A percentile compares a stretch with the other conserved stretches of the same genome.
Conservation (phyloP, 2,888 invertebrate species). For the Agelastica alni region DNA sequence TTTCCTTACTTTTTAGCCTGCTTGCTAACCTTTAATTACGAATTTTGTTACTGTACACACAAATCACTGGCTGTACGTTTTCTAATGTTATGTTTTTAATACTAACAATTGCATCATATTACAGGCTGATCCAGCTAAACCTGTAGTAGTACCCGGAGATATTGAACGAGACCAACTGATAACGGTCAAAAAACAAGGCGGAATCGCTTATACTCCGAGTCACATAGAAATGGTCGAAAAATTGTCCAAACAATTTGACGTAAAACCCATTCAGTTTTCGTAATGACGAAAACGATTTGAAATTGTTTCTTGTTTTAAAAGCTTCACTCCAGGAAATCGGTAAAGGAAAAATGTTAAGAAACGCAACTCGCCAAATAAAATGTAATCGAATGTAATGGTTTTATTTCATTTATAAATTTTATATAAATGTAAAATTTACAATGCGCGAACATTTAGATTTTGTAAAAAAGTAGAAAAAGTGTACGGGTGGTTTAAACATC, state of each 20-base stretch:
- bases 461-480: not conserved
- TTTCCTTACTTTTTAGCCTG: too few relatives aligned
- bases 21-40: too few relatives aligned
- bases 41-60: too few relatives aligned
- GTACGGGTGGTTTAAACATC: not conserved
- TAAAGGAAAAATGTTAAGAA: too few relatives aligned
- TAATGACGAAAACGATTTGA: too few relatives aligned
- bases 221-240: conserved; percentile 27
- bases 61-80: too few relatives aligned
- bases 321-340: too few relatives aligned
- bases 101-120: conserved; percentile 12
- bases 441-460: not conserved
- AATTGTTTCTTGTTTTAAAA: too few relatives aligned
- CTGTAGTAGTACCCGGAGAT: conserved; percentile 85
- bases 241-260: conserved; percentile 48
- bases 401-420: too few relatives aligned
- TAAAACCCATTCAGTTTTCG: conserved; percentile 44
- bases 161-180: conserved; percentile 72
- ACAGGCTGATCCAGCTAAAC: conserved; percentile 58
- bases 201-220: conserved; percentile 57
- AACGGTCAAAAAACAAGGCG: conserved; percentile 69
- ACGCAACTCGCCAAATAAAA: too few relatives aligned
- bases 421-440: not conserved
- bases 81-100: too few relatives aligned
- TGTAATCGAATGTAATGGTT: not conserved